Conservation (phyloP, 1,140 invertebrate genomes). For the Leptinotarsa texana region DNA sequence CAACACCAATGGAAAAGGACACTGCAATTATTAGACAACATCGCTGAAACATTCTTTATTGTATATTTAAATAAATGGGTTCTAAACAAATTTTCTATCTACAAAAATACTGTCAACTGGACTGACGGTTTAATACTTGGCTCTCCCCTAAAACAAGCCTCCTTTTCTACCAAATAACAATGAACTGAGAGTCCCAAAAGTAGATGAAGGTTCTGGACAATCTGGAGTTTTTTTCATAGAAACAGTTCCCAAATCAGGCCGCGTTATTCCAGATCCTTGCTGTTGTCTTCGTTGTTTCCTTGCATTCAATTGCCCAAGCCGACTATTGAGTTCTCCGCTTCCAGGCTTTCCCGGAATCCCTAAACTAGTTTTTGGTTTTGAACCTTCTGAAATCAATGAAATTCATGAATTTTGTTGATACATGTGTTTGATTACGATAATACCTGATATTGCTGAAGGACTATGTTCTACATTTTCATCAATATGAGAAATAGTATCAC, state of each 20-base stretch:
- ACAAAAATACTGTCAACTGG: neutral
- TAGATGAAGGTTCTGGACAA: slow-evolving; percentile 41
- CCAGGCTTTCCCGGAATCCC: slow-evolving; percentile 62
- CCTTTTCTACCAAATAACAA: slow-evolving; percentile 82
- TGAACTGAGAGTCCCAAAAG: slow-evolving; percentile 77
- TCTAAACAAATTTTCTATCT: neutral
- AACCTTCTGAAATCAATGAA: slow-evolving; percentile 30
- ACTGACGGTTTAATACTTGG: neutral
- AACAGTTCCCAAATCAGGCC: slow-evolving; percentile 63
- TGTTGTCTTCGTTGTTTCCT: slow-evolving; percentile 54
- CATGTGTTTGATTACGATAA: no score
- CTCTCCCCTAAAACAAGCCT: slow-evolving; percentile 66
- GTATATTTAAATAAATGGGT: neutral
- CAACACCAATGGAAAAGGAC: no score
- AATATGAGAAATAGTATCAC: slow-evolving; percentile 30
- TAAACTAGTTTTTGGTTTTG: slow-evolving; percentile 41
- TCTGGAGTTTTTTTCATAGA: slow-evolving; percentile 55
- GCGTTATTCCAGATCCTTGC: slow-evolving; percentile 56
- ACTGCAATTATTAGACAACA: no score
- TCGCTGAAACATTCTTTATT: neutral
- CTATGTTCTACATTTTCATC: slow-evolving; percentile 12
- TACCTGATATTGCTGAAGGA: neutral
- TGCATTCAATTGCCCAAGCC: slow-evolving; percentile 55
- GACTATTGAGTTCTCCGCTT: slow-evolving; percentile 58
- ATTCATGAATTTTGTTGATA: neutral